A percentile compares a stretch with the other conserved stretches of the same genome.
Evolutionary conservation across 2,797 vertebrate species (phyloP).

Genomic region (Myoxocephalus aenaeus): DNA sequence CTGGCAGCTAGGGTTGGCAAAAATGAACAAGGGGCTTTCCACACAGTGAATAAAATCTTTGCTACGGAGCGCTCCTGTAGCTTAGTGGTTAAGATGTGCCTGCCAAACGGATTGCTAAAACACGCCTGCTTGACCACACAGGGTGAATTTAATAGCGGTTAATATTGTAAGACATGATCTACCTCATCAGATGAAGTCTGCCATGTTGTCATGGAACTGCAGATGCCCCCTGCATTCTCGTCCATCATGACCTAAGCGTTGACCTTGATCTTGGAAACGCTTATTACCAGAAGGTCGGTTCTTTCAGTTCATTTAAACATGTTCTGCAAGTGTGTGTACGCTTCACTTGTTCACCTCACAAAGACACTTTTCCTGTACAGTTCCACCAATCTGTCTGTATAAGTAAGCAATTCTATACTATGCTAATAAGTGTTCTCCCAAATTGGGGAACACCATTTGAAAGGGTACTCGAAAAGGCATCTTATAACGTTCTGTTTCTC

Average conservation of each 20-base stretch:
- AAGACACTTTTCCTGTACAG: background rate
- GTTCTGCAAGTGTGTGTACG: background rate
- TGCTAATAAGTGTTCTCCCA: background rate
- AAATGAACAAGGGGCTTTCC: background rate
- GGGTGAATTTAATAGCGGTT: background rate
- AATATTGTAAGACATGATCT: background rate
- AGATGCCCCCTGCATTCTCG: too few species aligned
- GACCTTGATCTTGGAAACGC: background rate
- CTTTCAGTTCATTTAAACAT: background rate
- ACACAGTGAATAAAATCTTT: background rate
- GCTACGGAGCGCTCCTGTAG: background rate
- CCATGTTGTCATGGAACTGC: background rate
- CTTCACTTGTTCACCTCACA: background rate
- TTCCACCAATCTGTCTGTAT: background rate
- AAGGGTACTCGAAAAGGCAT: background rate
- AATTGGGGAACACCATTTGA: background rate
- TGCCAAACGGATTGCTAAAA: background rate
- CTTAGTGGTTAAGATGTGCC: background rate
- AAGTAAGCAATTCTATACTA: background rate
- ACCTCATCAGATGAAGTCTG: too few species aligned
- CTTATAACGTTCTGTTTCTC: background rate
- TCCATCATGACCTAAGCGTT: background rate
- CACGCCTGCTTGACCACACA: background rate
- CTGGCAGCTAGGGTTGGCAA: background rate
- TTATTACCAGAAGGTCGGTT: background rate